phyloP scores from a whole-genome alignment of 2,797 vertebrate genomes.

The Selene dorsalis region DNA sequence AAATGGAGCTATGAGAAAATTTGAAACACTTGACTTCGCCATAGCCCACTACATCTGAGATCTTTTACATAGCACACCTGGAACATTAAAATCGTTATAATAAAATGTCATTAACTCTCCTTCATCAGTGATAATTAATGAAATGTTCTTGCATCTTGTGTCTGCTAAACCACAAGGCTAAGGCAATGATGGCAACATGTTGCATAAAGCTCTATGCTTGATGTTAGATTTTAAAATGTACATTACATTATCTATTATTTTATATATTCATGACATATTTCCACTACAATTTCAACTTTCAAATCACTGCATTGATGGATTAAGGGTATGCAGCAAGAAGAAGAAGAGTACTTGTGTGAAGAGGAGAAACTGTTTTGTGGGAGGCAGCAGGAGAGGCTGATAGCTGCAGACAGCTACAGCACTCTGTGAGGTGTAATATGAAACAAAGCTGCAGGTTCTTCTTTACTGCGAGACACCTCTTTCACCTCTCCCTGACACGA shows the following conservation, averaged over 20 bases:
- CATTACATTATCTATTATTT: not conserved
- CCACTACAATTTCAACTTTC: not conserved
- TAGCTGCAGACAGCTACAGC: constrained; percentile 73
- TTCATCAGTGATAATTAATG: too few relatives aligned
- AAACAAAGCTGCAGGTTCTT: constrained; percentile 74
- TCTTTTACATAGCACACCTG: too few relatives aligned
- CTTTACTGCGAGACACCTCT: constrained; percentile 70
- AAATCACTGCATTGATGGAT: not conserved
- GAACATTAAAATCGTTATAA: too few relatives aligned
- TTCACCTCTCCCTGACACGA: constrained; percentile 76
- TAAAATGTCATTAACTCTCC: too few relatives aligned
- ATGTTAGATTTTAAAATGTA: not conserved
- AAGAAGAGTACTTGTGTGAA: constrained; percentile 30
- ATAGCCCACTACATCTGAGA: too few relatives aligned
- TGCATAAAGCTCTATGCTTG: not conserved
- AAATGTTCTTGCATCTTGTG: not conserved
- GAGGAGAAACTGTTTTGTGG: constrained; percentile 40
- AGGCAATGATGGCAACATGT: not conserved
- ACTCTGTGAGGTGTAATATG: constrained; percentile 68
- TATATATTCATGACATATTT: not conserved
- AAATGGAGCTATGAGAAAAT: too few relatives aligned
- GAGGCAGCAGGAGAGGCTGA: constrained; percentile 63
- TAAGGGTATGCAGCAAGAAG: not conserved
- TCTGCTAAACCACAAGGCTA: not conserved
- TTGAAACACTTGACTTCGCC: too few relatives aligned